Evolutionary conservation across 2,797 vertebrate species (phyloP).

Genomic region (Aulostomus chinensis): DNA sequence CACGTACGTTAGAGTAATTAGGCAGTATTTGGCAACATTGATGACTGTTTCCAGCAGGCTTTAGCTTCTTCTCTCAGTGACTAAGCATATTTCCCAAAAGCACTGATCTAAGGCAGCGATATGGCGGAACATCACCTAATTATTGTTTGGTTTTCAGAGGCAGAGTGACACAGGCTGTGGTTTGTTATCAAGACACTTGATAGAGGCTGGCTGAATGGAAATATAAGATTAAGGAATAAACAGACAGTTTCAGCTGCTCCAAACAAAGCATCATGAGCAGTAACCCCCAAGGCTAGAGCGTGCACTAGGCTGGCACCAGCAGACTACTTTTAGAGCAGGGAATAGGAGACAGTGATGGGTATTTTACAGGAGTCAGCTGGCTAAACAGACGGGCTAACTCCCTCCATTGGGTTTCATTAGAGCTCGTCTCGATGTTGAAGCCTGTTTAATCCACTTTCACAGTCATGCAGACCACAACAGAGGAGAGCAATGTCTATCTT

Average conservation of each 20-base stretch:
- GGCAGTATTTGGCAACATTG: no score
- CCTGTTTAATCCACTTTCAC: constrained; percentile 79
- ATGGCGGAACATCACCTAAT: no score
- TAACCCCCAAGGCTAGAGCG: constrained; percentile 17
- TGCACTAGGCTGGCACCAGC: constrained; percentile 42
- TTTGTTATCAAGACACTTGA: not conserved
- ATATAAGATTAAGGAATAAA: not conserved
- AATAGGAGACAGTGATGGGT: constrained; percentile 64
- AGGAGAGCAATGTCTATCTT: constrained; percentile 68
- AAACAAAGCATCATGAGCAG: constrained; percentile 15
- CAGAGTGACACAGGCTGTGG: not conserved
- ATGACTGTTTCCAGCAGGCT: no score
- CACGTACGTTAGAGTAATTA: no score
- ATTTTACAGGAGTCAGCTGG: constrained; percentile 77
- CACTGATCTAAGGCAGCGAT: no score
- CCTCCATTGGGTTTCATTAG: constrained; percentile 78
- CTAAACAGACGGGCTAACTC: constrained; percentile 73
- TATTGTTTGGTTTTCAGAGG: not conserved
- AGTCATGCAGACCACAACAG: constrained; percentile 62
- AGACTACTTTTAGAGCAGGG: constrained; percentile 64
- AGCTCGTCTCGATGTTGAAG: constrained; percentile 75
- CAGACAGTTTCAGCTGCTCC: not conserved
- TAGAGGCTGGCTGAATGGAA: not conserved
- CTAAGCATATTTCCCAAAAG: not conserved
- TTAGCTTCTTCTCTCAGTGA: no score